These are phyloP conservation scores for Manduca sexta DNA, from an alignment of 1,140 invertebrate species.

Conservation along the genomic window DNA sequence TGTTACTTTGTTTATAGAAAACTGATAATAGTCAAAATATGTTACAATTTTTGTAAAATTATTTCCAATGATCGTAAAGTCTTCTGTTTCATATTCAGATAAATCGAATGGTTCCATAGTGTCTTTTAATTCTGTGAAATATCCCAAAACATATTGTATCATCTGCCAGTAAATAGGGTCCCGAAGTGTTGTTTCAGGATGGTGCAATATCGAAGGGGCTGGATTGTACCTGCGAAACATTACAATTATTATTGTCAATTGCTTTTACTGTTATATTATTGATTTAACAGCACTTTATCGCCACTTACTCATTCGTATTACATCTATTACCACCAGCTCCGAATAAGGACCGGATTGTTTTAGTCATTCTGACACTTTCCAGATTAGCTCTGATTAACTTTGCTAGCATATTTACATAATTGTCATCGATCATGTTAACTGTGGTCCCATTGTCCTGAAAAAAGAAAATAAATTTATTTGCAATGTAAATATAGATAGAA, in stretches of 20 bases:
- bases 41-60: slow-evolving; percentile 53
- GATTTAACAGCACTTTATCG: neutral
- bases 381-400: slow-evolving; percentile 52
- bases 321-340: slow-evolving; percentile 45
- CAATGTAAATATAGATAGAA: too few species aligned
- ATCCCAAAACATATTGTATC: slow-evolving; percentile 74
- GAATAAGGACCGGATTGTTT: slow-evolving; percentile 45
- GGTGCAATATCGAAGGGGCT: slow-evolving; percentile 71
- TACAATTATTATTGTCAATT: neutral
- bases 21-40: slow-evolving; percentile 47
- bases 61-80: slow-evolving; percentile 69
- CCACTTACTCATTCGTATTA: slow-evolving; percentile 35
- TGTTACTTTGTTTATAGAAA: slow-evolving; percentile 41
- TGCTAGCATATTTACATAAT: slow-evolving; percentile 41
- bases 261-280: neutral
- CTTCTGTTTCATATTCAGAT: slow-evolving; percentile 68
- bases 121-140: slow-evolving; percentile 73
- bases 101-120: slow-evolving; percentile 75
- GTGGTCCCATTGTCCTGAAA: slow-evolving; percentile 46
- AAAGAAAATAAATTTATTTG: neutral
- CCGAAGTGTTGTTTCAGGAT: slow-evolving; percentile 74
- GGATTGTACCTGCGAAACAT: slow-evolving; percentile 50
- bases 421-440: slow-evolving; percentile 42
- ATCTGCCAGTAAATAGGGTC: slow-evolving; percentile 79
- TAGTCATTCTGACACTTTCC: slow-evolving; percentile 40